Conservation (phyloP, 2,113 vertebrate genomes). For the Sander lucioperca region DNA sequence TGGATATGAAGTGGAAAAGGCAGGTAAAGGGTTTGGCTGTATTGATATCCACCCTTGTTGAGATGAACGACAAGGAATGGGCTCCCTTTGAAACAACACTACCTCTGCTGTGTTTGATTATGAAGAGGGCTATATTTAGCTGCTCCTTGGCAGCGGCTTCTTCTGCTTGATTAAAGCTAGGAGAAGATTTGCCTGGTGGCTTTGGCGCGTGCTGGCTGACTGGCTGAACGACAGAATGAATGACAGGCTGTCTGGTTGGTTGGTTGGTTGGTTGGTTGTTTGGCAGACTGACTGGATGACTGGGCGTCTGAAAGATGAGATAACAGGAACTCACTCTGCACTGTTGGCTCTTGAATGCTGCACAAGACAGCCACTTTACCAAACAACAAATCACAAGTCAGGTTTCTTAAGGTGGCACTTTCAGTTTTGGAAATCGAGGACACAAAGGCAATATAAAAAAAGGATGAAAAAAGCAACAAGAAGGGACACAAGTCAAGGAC, state of each 20-base stretch:
- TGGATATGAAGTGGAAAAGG: background rate
- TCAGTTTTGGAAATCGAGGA: background rate
- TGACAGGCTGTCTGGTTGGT: constrained; percentile 16
- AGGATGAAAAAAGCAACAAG: background rate
- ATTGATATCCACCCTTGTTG: no score
- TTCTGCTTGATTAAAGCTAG: constrained; percentile 69
- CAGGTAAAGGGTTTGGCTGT: background rate
- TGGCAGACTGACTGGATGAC: background rate
- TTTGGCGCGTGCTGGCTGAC: constrained; percentile 17
- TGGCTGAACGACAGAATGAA: constrained; percentile 39
- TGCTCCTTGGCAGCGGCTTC: constrained; percentile 46
- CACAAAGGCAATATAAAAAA: background rate
- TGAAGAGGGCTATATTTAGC: constrained; percentile 63
- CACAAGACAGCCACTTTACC: background rate
- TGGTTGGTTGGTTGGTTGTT: background rate
- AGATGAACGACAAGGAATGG: constrained; percentile 1
- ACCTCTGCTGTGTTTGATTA: constrained; percentile 54
- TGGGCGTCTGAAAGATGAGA: constrained; percentile 10
- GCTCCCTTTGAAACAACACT: constrained; percentile 19
- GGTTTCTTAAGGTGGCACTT: background rate
- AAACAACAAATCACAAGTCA: background rate
- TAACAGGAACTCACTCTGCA: background rate
- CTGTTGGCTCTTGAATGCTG: background rate
- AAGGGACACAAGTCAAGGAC: background rate
- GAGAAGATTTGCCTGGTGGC: constrained; percentile 57